Base-by-base conservation (phyloP, 2,888 invertebrate genomes). In the Plutella xylostella region DNA sequence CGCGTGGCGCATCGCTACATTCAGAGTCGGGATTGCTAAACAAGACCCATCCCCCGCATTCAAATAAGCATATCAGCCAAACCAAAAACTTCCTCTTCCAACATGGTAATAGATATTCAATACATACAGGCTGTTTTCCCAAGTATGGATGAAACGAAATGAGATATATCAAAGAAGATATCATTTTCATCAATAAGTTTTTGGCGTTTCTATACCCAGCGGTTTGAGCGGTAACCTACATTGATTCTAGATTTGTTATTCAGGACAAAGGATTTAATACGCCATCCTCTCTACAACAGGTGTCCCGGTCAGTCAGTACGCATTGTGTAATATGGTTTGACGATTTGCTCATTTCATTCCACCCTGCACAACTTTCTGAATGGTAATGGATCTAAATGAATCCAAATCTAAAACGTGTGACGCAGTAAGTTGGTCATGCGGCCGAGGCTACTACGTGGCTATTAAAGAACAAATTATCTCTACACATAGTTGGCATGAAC, bases 381-480 rank as follows among this genome's bases (percentile, higher is more conserved):
- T 78, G 58, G 67, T 65, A 78, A 79, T 72, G 66, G 64, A 51
- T 52, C 57, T 72, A 70, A 76, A 76, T 72, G 56, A 62, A 56
- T 39, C 9, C 17, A 15, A 17, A 56, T 55, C 53, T 60, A 68
- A 62, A 61, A 60, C 55, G 58, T 53, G 63, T 67, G 65, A 63
- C 65, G 65, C 66, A 63, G 63, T 62, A 71, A 69, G 71, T 77
- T 70, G 76, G 75, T 70, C 74, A 75, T 62, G 66, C 64, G 65
- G 61, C 56, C 65, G 65, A 64, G 58, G 64, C 54, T 60, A 55
- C 51, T 54, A 58, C 55, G 52, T 57, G 55, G 59, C 31, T 31
- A 61, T 61, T 63, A 65, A 55, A 51, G 47, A n/a, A n/a, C n/a
- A n/a, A n/a, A n/a, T n/a, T n/a, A n/a, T n/a, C n/a, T n/a, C n/a